Evolutionary conservation across 2,113 vertebrate species (phyloP).

Genomic region (Zapus hudsonius): DNA sequence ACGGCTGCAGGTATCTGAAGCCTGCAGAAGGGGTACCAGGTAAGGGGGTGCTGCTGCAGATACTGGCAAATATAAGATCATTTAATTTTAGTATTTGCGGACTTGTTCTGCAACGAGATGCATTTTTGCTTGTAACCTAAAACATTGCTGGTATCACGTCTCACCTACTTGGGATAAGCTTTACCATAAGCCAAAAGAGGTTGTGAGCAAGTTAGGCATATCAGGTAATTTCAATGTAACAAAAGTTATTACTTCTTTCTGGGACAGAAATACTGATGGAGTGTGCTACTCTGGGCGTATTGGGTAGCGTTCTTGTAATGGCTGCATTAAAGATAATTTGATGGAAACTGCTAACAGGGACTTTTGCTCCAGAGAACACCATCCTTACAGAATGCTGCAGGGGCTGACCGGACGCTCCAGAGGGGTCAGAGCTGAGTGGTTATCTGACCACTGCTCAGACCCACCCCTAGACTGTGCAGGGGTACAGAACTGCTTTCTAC

Average conservation of each 20-base stretch:
- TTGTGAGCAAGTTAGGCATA: not conserved
- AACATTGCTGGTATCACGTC: not conserved
- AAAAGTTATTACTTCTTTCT: not conserved
- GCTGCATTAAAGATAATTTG: too few species aligned
- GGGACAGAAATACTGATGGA: not conserved
- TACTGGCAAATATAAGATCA: not conserved
- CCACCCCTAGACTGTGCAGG: too few species aligned
- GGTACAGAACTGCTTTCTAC: too few species aligned
- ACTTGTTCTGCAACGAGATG: constrained; percentile 29
- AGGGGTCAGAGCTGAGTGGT: too few species aligned
- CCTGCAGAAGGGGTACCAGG: not conserved
- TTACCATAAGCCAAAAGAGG: not conserved
- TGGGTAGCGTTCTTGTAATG: too few species aligned
- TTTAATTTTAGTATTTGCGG: not conserved
- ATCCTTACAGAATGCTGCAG: too few species aligned
- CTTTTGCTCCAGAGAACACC: too few species aligned
- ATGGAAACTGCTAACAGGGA: too few species aligned
- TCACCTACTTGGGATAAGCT: not conserved
- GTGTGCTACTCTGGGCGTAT: not conserved
- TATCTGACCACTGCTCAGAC: too few species aligned
- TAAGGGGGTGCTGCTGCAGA: not conserved
- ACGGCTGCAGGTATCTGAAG: not conserved
- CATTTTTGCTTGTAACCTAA: constrained; percentile 36
- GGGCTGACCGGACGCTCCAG: too few species aligned
- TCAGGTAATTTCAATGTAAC: not conserved